These are phyloP conservation scores for Sussaba pulchella DNA, from an alignment of 2,888 invertebrate genomes.

Conservation along the genomic window DNA sequence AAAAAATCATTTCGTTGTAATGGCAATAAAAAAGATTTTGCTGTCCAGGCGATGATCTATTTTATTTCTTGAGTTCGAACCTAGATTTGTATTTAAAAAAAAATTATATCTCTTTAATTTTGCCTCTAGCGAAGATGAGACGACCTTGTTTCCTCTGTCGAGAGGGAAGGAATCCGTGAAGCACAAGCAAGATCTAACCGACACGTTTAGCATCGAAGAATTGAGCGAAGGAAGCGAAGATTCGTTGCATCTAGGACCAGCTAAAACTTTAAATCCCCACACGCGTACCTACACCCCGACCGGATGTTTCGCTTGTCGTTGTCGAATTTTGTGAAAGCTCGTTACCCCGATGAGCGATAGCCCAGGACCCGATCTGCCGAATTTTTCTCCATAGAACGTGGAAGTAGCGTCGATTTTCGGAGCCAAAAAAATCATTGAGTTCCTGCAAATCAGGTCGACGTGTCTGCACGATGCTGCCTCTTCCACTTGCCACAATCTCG, in stretches of 20 bases:
- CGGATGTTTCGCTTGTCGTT: constrained; percentile 80
- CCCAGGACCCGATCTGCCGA: constrained; percentile 22
- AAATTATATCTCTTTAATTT: no score
- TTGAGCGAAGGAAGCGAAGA: constrained; percentile 83
- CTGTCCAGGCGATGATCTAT: no score
- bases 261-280: constrained; percentile 77
- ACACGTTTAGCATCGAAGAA: constrained; percentile 87
- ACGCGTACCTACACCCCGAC: constrained; percentile 79
- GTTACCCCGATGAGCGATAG: constrained; percentile 20
- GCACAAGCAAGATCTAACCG: constrained; percentile 85
- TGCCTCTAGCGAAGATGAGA: constrained; percentile 84
- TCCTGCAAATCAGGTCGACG: not conserved
- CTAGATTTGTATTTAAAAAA: no score
- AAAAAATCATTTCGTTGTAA: no score
- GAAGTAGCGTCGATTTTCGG: not conserved
- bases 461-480: constrained; percentile 19
- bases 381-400: constrained; percentile 2
- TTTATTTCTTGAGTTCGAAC: no score
- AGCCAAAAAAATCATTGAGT: constrained; percentile 1
- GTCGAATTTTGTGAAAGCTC: constrained; percentile 78
- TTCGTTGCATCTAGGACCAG: constrained; percentile 80
- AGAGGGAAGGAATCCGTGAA: constrained; percentile 78
- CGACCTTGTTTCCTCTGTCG: constrained; percentile 83
- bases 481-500: constrained; percentile 42
- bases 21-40: no score